These are phyloP conservation scores for Rousettus madagascariensis DNA, from an alignment of 2,797 vertebrate species.

Conservation along the genomic window DNA sequence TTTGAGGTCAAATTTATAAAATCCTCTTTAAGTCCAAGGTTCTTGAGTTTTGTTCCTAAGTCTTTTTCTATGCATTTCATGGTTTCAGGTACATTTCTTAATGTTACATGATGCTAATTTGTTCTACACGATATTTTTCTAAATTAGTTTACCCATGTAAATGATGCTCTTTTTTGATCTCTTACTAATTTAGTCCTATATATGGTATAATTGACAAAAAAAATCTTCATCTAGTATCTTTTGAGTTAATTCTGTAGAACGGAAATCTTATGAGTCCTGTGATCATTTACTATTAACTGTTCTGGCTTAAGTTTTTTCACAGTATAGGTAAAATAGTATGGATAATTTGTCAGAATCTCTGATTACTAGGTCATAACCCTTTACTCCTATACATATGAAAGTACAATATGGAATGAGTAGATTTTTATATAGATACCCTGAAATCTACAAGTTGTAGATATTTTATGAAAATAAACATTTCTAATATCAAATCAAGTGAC, in stretches of 20 bases:
- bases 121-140: background rate
- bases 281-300: background rate
- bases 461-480: background rate
- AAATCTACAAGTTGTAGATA: background rate
- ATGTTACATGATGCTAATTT: background rate
- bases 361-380: background rate
- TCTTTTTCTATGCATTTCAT: no score
- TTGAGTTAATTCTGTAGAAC: background rate
- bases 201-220: background rate
- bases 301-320: background rate
- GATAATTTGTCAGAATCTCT: background rate
- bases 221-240: background rate
- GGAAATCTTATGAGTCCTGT: background rate
- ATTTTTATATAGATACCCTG: background rate
- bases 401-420: background rate
- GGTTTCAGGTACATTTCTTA: background rate
- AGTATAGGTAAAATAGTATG: background rate
- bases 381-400: background rate
- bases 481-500: background rate
- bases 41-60: no score
- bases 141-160: background rate
- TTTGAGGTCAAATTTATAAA: no score
- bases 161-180: background rate
- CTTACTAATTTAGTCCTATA: background rate
- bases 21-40: no score